Conservation (phyloP, 2,888 invertebrate genomes). For the Meta bourneti region DNA sequence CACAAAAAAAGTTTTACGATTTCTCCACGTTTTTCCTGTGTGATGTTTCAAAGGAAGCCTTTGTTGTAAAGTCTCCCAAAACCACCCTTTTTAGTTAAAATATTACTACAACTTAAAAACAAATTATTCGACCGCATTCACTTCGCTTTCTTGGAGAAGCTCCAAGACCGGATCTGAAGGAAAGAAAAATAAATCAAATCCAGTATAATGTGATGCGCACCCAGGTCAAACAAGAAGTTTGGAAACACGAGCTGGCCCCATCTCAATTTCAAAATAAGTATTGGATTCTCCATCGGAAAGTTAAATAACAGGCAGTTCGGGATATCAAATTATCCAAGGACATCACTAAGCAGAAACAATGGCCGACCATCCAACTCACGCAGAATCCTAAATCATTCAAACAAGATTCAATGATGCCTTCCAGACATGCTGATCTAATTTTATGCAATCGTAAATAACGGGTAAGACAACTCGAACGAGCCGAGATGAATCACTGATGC, state of each 20-base stretch:
- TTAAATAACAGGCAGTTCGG: slow-evolving; percentile 36
- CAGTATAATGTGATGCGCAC: slow-evolving; percentile 16
- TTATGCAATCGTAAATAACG: slow-evolving; percentile 35
- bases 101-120: no score
- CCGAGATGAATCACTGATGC: slow-evolving; percentile 4
- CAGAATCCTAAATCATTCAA: slow-evolving; percentile 16
- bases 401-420: slow-evolving; percentile 13
- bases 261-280: slow-evolving; percentile 40
- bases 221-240: not conserved
- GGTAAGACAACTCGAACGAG: slow-evolving; percentile 1
- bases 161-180: no score
- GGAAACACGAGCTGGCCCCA: not conserved
- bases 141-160: no score
- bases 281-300: slow-evolving; percentile 29
- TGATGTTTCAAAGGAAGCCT: no score
- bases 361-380: not conserved
- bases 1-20: no score
- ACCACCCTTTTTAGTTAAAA: no score
- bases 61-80: no score
- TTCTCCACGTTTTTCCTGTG: no score
- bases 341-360: slow-evolving; percentile 37
- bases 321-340: slow-evolving; percentile 37
- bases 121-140: no score
- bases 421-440: slow-evolving; percentile 26
- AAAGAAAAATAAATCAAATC: not conserved